A percentile compares a stretch with the other conserved stretches of the same genome.
phyloP scores from a whole-genome alignment of 1,140 invertebrate species.

The Oedothorax gibbosus region DNA sequence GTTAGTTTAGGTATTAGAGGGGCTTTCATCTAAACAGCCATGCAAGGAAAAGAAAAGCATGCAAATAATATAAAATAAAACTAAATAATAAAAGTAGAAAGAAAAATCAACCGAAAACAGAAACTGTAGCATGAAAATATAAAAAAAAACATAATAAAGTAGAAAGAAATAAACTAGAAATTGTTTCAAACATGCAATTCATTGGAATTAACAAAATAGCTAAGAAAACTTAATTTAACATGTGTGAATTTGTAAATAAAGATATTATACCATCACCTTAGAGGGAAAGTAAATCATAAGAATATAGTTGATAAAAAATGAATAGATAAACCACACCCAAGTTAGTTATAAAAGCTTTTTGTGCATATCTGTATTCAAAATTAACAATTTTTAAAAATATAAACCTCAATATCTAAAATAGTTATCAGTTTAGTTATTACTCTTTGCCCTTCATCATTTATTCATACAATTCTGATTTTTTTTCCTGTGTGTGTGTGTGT shows the following conservation, averaged over 20 bases:
- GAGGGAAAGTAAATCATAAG: no score
- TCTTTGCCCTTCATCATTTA: no score
- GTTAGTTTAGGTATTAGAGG: conserved; percentile 73
- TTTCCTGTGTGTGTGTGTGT: no score
- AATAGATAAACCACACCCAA: background rate
- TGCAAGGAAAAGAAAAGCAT: conserved; percentile 58
- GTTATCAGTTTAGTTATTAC: no score
- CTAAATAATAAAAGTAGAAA: conserved; percentile 18
- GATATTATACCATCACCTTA: no score
- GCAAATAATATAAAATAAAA: conserved; percentile 55
- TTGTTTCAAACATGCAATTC: background rate
- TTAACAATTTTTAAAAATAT: no score
- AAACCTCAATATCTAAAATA: no score
- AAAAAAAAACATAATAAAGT: conserved; percentile 39
- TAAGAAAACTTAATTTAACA: no score
- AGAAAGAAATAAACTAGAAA: conserved; percentile 12
- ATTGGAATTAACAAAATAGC: no score
- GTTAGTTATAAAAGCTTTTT: background rate
- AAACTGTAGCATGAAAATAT: conserved; percentile 27
- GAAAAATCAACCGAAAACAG: conserved; percentile 24
- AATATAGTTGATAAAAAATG: background rate
- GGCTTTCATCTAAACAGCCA: conserved; percentile 69
- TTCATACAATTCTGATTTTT: no score
- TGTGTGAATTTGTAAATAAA: no score
- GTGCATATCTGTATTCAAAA: background rate